These are phyloP conservation scores for Catamblyrhynchus diadema DNA, from an alignment of 2,797 vertebrate species.

Conservation along the genomic window DNA sequence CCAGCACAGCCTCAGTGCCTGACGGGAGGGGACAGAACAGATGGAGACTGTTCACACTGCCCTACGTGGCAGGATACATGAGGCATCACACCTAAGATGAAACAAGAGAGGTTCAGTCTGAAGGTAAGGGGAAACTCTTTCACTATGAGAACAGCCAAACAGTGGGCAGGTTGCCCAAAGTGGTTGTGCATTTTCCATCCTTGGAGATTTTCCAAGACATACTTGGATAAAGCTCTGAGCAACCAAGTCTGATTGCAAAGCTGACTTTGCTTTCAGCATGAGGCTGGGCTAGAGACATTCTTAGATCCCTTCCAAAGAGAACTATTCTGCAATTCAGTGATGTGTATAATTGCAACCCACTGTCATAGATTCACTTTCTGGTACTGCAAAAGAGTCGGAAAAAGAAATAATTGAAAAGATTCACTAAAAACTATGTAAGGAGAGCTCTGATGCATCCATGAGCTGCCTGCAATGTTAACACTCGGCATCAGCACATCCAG, in stretches of 20 bases:
- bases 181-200: neutral
- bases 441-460: neutral
- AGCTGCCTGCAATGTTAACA: neutral
- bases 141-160: neutral
- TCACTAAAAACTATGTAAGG: neutral
- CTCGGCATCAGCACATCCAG: neutral
- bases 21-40: accelerated
- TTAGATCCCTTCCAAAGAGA: neutral
- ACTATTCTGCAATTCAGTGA: neutral
- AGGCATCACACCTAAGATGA: neutral
- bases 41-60: neutral
- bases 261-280: neutral
- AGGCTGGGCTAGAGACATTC: neutral
- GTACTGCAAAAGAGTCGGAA: neutral
- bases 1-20: neutral
- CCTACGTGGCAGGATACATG: neutral
- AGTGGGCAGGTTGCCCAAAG: neutral
- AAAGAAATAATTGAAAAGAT: neutral
- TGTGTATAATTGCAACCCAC: neutral
- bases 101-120: neutral
- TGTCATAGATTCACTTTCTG: neutral
- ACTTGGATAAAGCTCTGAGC: neutral
- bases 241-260: neutral
- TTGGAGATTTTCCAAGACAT: neutral
- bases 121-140: neutral